Base-by-base conservation (phyloP, 2,888 invertebrate genomes). In the Acleris holmiana region DNA sequence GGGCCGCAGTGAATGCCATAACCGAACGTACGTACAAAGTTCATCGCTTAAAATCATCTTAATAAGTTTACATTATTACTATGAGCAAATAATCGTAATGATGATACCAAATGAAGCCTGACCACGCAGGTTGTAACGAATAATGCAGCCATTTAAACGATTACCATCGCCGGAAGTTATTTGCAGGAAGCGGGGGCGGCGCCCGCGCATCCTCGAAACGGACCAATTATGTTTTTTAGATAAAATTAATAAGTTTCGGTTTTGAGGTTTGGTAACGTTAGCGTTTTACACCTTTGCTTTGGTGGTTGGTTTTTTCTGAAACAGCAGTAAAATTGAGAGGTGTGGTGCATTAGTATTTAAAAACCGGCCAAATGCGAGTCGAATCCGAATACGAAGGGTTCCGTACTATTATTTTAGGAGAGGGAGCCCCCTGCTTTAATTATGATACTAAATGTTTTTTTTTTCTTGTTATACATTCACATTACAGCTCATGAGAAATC, bases 161-260 rank as follows among this genome's bases (percentile, higher is more conserved):
- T 84, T 77, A 79, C 69, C 72, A 84, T 86, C 85, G 76, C 83
- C 87, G 89, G 89, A 88, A 88, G 86, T 83, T 74, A 76, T 81
- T 83, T 76, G 82, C 87, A 86, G 89, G 89, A 87, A 87, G 84
- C 83, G 80, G 79, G 87, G 88, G 86, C 86, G 85, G 85, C 82
- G 85, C 84, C 67, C 67, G 83, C 80, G 86, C 86, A 85, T 77
- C 80, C 79, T 69, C 54, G 67, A 71, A 64, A 67, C 60, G 44
- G 29, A 49, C 54, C 65, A 50, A 64, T 63, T 46, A 67, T 55
- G 59, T 68, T 69, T 67, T 67, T 65, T 67, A 67, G 69, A 62
- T 67, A 54, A 65, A 61, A 61, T 57, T 67, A 67, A 67, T 65
- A 67, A 65, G 56, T 56, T 51, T 57, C 49, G n/a, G 54, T 62